phyloP scores from a whole-genome alignment of 2,797 vertebrate genomes.

The Darevskia mixta region DNA sequence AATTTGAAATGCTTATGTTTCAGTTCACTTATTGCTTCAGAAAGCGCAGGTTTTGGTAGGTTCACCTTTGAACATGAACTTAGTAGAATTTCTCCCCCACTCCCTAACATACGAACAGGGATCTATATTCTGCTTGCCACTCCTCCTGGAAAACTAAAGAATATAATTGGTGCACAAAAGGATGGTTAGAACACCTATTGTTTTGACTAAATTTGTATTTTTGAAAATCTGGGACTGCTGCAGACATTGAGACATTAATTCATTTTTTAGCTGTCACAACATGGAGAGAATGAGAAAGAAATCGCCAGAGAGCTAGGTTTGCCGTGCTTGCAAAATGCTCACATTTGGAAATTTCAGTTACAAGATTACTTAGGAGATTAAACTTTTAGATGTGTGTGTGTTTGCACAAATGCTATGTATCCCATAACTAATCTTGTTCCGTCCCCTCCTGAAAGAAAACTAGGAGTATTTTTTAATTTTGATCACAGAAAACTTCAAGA shows the following conservation, averaged over 20 bases:
- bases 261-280: conserved; percentile 71
- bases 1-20: too few species aligned
- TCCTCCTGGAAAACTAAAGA: conserved; percentile 76
- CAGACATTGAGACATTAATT: conserved; percentile 69
- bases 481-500: conserved; percentile 65
- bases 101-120: not conserved
- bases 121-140: conserved; percentile 31
- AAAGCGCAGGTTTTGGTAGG: too few species aligned
- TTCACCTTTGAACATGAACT: too few species aligned
- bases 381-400: conserved; percentile 51
- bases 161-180: conserved; percentile 74
- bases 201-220: conserved; percentile 70
- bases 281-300: conserved; percentile 38
- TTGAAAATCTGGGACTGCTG: conserved; percentile 65
- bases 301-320: conserved; percentile 65
- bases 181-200: conserved; percentile 75
- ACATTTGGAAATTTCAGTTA: conserved; percentile 68
- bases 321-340: conserved; percentile 51
- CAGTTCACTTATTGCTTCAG: too few species aligned
- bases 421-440: conserved; percentile 47
- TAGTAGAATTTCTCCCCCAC: too few species aligned
- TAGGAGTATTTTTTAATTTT: conserved; percentile 65
- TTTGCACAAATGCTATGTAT: conserved; percentile 29
- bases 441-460: conserved; percentile 48
- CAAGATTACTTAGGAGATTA: conserved; percentile 66